Conservation (phyloP, 2,797 vertebrate genomes). For the Poecilia wingei region DNA sequence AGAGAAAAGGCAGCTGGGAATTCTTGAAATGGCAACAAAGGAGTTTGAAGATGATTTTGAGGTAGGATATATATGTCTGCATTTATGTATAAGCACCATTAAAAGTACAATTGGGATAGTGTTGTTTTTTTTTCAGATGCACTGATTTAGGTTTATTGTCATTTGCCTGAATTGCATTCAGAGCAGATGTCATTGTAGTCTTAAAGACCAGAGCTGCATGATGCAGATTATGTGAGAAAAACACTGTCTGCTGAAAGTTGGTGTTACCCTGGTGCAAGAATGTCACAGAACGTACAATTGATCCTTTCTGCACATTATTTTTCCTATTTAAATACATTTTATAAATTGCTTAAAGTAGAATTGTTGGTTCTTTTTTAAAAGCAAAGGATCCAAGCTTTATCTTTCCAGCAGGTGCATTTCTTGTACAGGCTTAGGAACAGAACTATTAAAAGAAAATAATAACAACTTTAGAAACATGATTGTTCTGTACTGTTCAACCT, state of each 20-base stretch:
- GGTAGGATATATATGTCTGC: slow-evolving; percentile 50
- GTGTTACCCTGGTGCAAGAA: not conserved
- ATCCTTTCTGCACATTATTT: not conserved
- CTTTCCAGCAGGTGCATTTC: not conserved
- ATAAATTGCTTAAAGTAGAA: not conserved
- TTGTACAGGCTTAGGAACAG: not conserved
- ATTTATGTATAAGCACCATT: no score
- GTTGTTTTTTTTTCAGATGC: not conserved
- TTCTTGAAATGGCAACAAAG: slow-evolving; percentile 74
- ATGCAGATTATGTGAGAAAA: not conserved
- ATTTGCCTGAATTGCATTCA: not conserved
- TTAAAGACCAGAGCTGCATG: not conserved
- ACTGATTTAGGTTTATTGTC: not conserved
- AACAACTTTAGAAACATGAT: no score
- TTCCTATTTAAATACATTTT: not conserved
- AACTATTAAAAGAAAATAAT: not conserved
- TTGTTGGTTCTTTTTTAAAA: not conserved
- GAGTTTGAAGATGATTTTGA: slow-evolving; percentile 79
- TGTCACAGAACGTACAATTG: not conserved
- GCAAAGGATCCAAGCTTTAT: not conserved
- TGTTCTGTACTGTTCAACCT: no score
- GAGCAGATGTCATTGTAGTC: not conserved
- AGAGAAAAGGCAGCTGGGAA: slow-evolving; percentile 64
- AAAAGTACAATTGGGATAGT: not conserved
- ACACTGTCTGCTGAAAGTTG: not conserved